These are phyloP conservation scores for Dyspetes luteomarginatus DNA, from an alignment of 2,888 invertebrate species.

Conservation along the genomic window DNA sequence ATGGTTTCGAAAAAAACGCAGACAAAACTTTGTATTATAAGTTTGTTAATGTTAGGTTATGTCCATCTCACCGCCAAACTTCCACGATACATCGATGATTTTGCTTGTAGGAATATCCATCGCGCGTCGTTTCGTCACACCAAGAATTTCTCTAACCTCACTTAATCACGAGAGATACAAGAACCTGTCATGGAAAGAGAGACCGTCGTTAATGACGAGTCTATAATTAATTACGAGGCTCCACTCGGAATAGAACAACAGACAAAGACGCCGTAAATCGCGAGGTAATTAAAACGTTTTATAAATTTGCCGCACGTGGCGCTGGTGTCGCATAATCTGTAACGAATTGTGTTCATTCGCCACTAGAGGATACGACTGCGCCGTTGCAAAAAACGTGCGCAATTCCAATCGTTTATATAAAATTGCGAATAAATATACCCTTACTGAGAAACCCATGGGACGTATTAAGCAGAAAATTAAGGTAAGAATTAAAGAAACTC, in stretches of 20 bases:
- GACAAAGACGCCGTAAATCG: background rate
- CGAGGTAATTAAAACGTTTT: constrained; percentile 15
- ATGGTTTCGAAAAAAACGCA: background rate
- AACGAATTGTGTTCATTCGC: no score
- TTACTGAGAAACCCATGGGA: no score
- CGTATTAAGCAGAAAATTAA: no score
- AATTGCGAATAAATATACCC: no score
- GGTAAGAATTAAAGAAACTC: no score
- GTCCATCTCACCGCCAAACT: constrained; percentile 79
- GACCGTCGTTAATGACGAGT: constrained; percentile 14
- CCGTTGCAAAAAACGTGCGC: no score
- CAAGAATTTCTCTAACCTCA: background rate
- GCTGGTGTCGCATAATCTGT: constrained; percentile 33
- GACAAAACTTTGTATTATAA: background rate
- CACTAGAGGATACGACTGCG: no score
- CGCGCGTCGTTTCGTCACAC: constrained; percentile 1
- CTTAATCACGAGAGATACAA: background rate
- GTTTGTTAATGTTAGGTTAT: constrained; percentile 44
- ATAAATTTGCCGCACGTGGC: background rate
- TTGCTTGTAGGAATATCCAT: constrained; percentile 76
- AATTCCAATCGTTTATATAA: no score
- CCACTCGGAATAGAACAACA: background rate
- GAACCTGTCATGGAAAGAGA: background rate
- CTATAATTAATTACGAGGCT: constrained; percentile 3
- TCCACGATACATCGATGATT: constrained; percentile 79